phyloP scores from a whole-genome alignment of 1,140 invertebrate species.

The Lepidurus couesii region DNA sequence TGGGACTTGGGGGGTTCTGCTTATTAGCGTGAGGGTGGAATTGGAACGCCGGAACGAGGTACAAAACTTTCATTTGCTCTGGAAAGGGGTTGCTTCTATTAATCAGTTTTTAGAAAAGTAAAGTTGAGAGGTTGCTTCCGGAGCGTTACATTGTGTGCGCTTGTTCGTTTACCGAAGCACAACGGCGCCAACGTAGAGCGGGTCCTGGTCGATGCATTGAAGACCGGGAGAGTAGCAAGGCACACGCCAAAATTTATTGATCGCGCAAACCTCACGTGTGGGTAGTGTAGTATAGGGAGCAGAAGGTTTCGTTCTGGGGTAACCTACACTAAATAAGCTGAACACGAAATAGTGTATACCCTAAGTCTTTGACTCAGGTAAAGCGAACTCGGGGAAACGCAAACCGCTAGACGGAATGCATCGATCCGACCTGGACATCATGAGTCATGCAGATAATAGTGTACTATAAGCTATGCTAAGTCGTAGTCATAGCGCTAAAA shows the following conservation, averaged over 20 bases:
- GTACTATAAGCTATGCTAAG: too few species aligned
- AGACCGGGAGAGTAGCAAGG: neutral
- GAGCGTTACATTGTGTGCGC: neutral
- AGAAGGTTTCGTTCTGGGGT: neutral
- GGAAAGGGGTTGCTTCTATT: neutral
- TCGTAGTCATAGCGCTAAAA: too few species aligned
- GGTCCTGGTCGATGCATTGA: neutral
- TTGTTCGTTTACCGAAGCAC: neutral
- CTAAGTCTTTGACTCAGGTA: neutral
- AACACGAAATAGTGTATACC: neutral
- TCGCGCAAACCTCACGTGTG: neutral
- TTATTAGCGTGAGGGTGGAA: neutral
- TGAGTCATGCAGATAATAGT: neutral
- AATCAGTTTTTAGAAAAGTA: neutral
- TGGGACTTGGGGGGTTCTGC: neutral
- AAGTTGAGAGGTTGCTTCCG: neutral
- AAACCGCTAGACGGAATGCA: conserved; percentile 12
- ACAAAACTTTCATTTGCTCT: neutral
- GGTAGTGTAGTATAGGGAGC: neutral
- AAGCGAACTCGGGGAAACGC: neutral
- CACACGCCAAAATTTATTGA: conserved; percentile 18
- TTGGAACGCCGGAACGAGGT: neutral
- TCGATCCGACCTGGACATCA: neutral
- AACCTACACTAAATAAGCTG: conserved; percentile 11
- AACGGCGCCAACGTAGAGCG: neutral